phyloP scores from a whole-genome alignment of 2,113 vertebrate genomes.

The Leptocoma aspasia region DNA sequence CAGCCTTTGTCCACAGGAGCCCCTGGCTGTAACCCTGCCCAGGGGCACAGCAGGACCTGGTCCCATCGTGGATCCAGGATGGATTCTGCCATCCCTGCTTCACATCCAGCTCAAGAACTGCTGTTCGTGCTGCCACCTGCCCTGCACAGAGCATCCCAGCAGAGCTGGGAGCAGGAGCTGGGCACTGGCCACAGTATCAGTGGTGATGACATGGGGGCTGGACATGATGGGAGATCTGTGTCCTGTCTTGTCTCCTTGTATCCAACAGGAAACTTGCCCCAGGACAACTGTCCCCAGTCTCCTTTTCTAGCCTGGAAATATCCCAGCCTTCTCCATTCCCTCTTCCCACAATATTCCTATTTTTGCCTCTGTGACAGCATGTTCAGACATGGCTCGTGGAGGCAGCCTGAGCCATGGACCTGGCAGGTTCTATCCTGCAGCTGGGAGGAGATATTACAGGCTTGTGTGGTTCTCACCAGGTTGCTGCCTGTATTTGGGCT shows the following conservation, averaged over 20 bases:
- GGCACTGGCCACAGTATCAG: background rate
- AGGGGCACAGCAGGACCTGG: background rate
- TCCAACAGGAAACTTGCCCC: background rate
- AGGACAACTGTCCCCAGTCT: background rate
- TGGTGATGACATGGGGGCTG: background rate
- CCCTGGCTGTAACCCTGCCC: background rate
- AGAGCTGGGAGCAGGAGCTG: background rate
- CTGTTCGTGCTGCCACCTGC: background rate
- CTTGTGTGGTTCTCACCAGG: background rate
- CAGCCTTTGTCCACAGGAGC: accelerated
- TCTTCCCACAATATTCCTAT: background rate
- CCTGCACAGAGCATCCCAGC: background rate
- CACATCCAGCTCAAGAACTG: background rate
- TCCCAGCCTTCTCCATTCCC: background rate
- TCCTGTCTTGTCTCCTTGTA: background rate
- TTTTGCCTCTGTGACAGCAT: background rate
- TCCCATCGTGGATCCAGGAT: accelerated
- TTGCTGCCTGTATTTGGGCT: background rate
- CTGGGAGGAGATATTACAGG: background rate
- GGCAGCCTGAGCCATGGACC: background rate
- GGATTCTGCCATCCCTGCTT: background rate
- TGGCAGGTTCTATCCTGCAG: background rate
- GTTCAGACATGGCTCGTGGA: accelerated
- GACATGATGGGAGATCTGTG: background rate
- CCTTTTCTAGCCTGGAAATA: background rate